Base-by-base conservation (phyloP, 2,113 vertebrate species). In the Loxodonta africana region DNA sequence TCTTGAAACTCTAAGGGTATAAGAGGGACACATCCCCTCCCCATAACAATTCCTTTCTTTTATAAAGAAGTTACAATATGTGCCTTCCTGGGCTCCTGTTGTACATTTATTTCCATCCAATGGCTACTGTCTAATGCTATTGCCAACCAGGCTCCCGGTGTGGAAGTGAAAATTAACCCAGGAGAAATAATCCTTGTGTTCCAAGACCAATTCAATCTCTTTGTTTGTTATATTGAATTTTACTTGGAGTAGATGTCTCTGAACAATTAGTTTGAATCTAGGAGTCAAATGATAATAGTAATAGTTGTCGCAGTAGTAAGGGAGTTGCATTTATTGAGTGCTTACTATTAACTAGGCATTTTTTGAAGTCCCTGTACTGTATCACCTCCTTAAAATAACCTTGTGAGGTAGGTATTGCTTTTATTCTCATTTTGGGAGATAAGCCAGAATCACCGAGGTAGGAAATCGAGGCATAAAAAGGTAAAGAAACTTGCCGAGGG, bases 261-360 rank as follows among this genome's bases (percentile, higher is more conserved):
- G 51, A 76, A 87, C 91, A 74, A 84, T 88, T 84, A 65, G 23
- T 82, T 76, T 83, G 30, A 90, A 25, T 65, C 30, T 83, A n/a
- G 53, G 17, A 28, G 18, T 78, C 48, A 62, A 57, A 44, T 37
- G 17, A 25, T 41, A 44, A 57, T 37, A 26, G 15, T 41, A 44
- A 41, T 44, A 41, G 62, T 30, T 86, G 41, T 9, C 63, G 57
- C 14, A 37, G 41, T 9, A 71, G 57, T 8, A 46, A 67, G 28
- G 53, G 12, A 57, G 53, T 57, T 3, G 53, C 14, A 25, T 89
- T 57, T 77, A 76, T 11, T 77, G 74, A 85, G 6, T 73, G 57
- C 57, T 83, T 95, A 76, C 5, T 88, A 12, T 77, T 69, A 85
- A 15, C 25, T 46, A 15, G 76, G 63, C 26, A 73, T 14, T 81